Evolutionary conservation across 2,113 vertebrate species (phyloP).

Genomic region (Thinocorus orbignyianus): DNA sequence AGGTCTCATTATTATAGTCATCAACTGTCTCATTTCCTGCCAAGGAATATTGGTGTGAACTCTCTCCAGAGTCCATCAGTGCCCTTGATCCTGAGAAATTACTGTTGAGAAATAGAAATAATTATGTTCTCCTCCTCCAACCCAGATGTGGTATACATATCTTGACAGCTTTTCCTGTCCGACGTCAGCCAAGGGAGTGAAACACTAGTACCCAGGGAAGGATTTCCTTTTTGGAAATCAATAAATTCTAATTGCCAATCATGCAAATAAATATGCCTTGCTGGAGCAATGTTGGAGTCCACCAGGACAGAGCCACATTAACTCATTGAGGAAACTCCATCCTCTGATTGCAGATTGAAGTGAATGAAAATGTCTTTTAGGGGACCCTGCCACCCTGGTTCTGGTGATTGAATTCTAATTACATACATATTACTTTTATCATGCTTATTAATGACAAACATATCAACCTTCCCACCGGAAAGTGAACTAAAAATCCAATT

Average conservation of each 20-base stretch:
- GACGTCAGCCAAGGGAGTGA: conserved; percentile 24
- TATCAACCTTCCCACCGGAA: conserved; percentile 57
- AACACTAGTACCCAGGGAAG: conserved; percentile 55
- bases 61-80: conserved; percentile 67
- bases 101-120: conserved; percentile 68
- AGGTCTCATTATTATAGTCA: conserved; percentile 50
- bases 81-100: conserved; percentile 65
- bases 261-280: conserved; percentile 65
- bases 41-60: conserved; percentile 42
- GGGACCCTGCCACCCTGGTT: not conserved
- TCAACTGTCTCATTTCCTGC: conserved; percentile 61
- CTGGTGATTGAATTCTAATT: conserved; percentile 44
- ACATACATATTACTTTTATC: not conserved
- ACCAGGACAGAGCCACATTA: not conserved
- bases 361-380: conserved; percentile 33
- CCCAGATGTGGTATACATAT: conserved; percentile 54
- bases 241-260: conserved; percentile 70
- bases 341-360: conserved; percentile 1
- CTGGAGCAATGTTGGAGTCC: conserved; percentile 44
- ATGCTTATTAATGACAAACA: conserved; percentile 56
- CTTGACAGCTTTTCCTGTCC: conserved; percentile 63
- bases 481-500: conserved; percentile 81
- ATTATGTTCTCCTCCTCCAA: conserved; percentile 56
- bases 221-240: conserved; percentile 68
- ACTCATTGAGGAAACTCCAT: conserved; percentile 52